Evolutionary conservation across 2,113 vertebrate species (phyloP).

Genomic region (Bettongia penicillata): DNA sequence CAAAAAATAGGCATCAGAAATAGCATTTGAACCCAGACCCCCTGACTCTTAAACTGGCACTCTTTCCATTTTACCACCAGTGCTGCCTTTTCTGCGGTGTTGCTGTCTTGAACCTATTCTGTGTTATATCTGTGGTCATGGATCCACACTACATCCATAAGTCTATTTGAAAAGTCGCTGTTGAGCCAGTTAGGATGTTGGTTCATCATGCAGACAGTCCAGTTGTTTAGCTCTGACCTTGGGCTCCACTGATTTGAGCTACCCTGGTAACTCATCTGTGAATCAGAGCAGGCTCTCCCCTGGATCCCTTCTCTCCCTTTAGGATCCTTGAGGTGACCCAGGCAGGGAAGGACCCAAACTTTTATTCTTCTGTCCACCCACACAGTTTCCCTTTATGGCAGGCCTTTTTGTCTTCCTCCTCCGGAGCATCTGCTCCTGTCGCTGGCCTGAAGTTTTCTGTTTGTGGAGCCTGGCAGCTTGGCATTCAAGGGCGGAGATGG

Average conservation of each 20-base stretch:
- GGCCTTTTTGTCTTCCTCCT: slow-evolving; percentile 25
- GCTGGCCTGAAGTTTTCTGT: not conserved
- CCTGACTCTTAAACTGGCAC: not conserved
- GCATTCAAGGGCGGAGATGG: slow-evolving; percentile 65
- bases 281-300: not conserved
- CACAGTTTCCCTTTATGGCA: not conserved
- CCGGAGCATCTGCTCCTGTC: slow-evolving; percentile 37
- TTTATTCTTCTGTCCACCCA: not conserved
- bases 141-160: not conserved
- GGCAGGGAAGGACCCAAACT: not conserved
- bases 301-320: not conserved
- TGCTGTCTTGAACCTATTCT: not conserved
- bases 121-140: not conserved
- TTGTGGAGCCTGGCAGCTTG: slow-evolving; percentile 54
- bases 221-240: not conserved
- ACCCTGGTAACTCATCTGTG: not conserved
- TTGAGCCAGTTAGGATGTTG: not conserved
- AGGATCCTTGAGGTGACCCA: not conserved
- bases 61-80: not conserved
- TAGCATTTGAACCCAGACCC: not conserved
- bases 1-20: not conserved
- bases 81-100: not conserved
- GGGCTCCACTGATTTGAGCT: not conserved
- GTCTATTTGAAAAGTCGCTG: not conserved
- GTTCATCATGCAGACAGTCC: not conserved